Percentiles rank a stretch among this genome's conserved stretches.
phyloP scores from a whole-genome alignment of 2,888 invertebrate species.

The Heterodera filipjevi region DNA sequence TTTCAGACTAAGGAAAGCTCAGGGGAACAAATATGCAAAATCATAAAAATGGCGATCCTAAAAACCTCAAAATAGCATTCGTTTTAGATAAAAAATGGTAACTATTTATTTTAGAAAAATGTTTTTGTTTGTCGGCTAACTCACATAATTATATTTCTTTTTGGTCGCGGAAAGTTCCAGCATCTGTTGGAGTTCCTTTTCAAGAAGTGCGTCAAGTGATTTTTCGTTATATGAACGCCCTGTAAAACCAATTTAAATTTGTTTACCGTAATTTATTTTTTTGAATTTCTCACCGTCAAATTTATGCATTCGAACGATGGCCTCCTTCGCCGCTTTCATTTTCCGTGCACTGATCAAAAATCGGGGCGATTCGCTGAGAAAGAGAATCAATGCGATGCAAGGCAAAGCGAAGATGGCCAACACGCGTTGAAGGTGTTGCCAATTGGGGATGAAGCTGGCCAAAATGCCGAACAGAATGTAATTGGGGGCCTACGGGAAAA shows the following conservation, averaged over 20 bases:
- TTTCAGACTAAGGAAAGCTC: too few species aligned
- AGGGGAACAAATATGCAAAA: too few species aligned
- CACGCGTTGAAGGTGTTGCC: conserved; percentile 51
- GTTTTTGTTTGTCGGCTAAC: not conserved
- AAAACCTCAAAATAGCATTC: too few species aligned
- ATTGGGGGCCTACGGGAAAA: conserved; percentile 50
- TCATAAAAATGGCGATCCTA: too few species aligned
- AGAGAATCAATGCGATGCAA: conserved; percentile 51
- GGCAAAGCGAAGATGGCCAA: conserved; percentile 52
- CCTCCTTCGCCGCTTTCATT: conserved; percentile 49
- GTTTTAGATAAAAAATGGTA: too few species aligned
- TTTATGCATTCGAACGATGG: conserved; percentile 46
- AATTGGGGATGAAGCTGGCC: conserved; percentile 51
- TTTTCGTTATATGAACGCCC: conserved; percentile 42
- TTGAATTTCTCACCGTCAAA: conserved; percentile 29
- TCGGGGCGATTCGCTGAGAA: conserved; percentile 56
- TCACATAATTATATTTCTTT: conserved; percentile 37
- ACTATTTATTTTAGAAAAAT: too few species aligned
- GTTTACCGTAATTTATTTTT: not conserved
- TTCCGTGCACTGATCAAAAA: conserved; percentile 55
- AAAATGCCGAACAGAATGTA: conserved; percentile 52
- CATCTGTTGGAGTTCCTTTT: conserved; percentile 31
- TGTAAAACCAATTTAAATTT: not conserved
- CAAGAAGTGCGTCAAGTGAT: conserved; percentile 41
- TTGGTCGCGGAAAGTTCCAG: conserved; percentile 30